Base-by-base conservation (phyloP, 2,113 vertebrate species). In the Ahaetulla prasina region DNA sequence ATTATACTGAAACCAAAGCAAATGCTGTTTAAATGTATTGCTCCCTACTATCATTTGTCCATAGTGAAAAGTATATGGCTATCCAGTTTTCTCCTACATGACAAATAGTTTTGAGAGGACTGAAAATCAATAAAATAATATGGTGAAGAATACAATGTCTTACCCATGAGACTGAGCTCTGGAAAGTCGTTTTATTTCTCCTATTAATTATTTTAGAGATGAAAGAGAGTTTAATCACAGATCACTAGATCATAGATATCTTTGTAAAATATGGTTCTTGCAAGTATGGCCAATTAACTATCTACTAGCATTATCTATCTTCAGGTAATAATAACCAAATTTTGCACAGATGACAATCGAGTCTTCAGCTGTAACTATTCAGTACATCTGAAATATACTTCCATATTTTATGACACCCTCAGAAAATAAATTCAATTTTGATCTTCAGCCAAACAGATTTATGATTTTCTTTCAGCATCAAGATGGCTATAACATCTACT, bases 201-300 rank as follows among this genome's bases (percentile, higher is more conserved):
- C 18, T 39, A 90, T 43, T 85, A 52, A 91, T 91, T 85, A 43
- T 55, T 91, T 91, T 25, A 80, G 55, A 85, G 84, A 55, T 55
- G 49, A 52, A 53, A 45, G 35, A 52, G 12, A 30, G 50, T 8
- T 23, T 53, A 88, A 88, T 39, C 52, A 55, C 4, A 90, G 85
- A 85, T 54, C 23, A 54, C n/a, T 80, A 30, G 35, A 53, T 84
- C n/a, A 84, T 25, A 39, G 43, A 16, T 45, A 45, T 11, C 25
- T 84, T 84, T 50, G 49, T 27, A 10, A 90, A 25, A 49, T 23
- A 23, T 91, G 91, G 47, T 89, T 93, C 89, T 91, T 96, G 90
- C 94, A 91, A 91, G 93, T 93, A 90, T 90, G 92, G 90, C 93
- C 95, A 94, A 94, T 95, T 95, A 94, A 93, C 95, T 94, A 50